Evolutionary conservation across 30 jellyfish, hydroid and myxozoan genomes (phyloP).

Genomic region (Chironex yamaguchii): DNA sequence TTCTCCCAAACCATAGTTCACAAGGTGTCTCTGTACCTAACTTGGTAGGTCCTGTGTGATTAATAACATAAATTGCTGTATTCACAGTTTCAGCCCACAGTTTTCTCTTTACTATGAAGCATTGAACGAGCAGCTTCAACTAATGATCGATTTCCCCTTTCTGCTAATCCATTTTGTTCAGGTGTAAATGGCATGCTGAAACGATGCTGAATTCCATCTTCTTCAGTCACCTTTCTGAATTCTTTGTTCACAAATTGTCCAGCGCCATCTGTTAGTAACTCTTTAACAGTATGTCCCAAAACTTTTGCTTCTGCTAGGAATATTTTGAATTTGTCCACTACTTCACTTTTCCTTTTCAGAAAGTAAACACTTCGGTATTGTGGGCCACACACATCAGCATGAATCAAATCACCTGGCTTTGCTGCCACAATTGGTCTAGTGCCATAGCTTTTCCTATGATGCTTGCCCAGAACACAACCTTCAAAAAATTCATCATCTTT

Average conservation of each 20-base stretch:
- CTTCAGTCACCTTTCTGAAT: constrained; percentile 2
- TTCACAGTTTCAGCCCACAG: constrained; percentile 3
- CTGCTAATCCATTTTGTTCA: constrained; percentile 25
- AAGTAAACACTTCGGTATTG: constrained; percentile 19
- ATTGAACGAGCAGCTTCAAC: constrained; percentile 9
- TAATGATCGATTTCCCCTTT: constrained; percentile 21
- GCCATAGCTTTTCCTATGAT: constrained; percentile 10
- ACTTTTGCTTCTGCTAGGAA: constrained; percentile 3
- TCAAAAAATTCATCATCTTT: not conserved
- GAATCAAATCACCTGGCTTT: constrained; percentile 27
- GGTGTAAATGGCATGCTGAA: constrained; percentile 26
- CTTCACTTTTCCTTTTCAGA: constrained; percentile 22
- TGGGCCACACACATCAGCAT: constrained; percentile 24
- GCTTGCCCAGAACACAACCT: constrained; percentile 25
- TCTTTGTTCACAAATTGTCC: too few species aligned
- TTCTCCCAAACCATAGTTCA: constrained; percentile 3
- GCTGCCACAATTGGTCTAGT: constrained; percentile 16
- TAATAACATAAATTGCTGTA: not conserved
- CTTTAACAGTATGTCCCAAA: not conserved
- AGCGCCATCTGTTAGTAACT: not conserved
- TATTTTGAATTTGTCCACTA: constrained; percentile 1
- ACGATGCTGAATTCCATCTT: constrained; percentile 17
- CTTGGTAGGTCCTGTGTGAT: constrained; percentile 6
- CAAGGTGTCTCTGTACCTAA: constrained; percentile 3
- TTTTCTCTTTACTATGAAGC: constrained; percentile 1